Evolutionary conservation across 2,888 invertebrate species (phyloP).

Genomic region (Caenorhabditis doughertyi): DNA sequence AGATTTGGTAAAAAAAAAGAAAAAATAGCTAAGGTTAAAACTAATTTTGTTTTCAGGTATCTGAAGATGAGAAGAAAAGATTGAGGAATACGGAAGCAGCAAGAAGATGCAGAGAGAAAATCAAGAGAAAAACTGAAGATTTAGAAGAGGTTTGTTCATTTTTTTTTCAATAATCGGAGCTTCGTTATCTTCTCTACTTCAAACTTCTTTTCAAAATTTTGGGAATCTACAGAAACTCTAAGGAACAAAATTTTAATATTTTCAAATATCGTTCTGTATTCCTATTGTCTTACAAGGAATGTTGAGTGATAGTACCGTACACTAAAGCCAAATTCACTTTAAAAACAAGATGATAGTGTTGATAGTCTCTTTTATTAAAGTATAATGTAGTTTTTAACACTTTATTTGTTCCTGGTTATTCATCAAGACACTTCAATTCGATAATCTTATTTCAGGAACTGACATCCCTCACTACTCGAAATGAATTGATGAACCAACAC

Average conservation of each 20-base stretch:
- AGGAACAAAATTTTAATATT: no score
- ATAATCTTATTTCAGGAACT: slow-evolving; percentile 20
- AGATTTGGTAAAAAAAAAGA: slow-evolving; percentile 5
- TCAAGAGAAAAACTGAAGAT: slow-evolving; percentile 44
- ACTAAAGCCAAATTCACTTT: not conserved
- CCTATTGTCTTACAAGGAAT: no score
- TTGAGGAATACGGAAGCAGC: slow-evolving; percentile 60
- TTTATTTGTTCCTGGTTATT: not conserved
- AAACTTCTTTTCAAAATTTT: no score
- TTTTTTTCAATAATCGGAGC: no score
- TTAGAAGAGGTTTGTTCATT: slow-evolving; percentile 40
- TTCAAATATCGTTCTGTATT: no score
- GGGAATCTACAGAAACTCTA: no score
- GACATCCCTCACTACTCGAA: not conserved
- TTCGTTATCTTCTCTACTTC: no score
- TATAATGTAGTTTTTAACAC: not conserved
- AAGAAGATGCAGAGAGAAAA: slow-evolving; percentile 59
- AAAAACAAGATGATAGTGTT: not conserved
- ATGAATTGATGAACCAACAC: slow-evolving; percentile 40
- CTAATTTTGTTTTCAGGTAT: slow-evolving; percentile 22
- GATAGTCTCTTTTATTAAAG: not conserved
- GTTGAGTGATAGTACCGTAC: not conserved
- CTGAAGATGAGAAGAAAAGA: slow-evolving; percentile 57
- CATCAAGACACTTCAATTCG: not conserved
- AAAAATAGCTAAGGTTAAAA: not conserved